Percentiles rank a stretch among this genome's conserved stretches.
These are phyloP conservation scores for Cathartes aura DNA, from an alignment of 2,113 vertebrate species.

Conservation along the genomic window DNA sequence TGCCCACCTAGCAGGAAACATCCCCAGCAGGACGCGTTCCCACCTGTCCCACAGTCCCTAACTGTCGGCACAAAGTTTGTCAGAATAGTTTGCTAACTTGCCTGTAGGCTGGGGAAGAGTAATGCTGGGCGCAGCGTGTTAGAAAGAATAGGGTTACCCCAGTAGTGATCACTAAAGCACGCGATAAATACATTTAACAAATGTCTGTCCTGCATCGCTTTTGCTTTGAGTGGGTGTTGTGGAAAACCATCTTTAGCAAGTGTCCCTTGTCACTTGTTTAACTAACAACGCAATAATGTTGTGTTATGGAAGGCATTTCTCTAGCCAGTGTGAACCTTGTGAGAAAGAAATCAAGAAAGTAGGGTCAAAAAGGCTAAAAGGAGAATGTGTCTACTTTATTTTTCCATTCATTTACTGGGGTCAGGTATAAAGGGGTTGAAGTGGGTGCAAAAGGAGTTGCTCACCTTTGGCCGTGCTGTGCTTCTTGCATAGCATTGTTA, in stretches of 20 bases:
- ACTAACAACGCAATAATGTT: neutral
- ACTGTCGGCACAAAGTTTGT: neutral
- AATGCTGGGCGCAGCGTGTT: fast-evolving
- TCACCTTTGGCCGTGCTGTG: neutral
- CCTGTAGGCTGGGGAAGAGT: neutral
- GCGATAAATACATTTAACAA: neutral
- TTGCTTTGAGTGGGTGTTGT: neutral
- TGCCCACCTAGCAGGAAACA: neutral
- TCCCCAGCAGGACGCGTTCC: neutral
- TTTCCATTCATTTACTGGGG: neutral
- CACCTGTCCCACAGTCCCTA: neutral
- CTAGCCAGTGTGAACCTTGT: neutral
- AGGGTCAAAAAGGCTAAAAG: neutral
- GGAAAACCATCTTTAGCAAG: neutral
- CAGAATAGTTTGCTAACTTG: neutral
- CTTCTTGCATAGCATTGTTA: neutral
- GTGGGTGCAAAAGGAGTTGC: neutral
- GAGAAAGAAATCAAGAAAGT: neutral
- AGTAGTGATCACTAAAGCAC: neutral
- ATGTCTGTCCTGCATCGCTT: neutral
- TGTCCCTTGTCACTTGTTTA: neutral
- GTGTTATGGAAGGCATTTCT: neutral
- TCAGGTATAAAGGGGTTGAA: neutral
- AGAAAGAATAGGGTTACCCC: neutral
- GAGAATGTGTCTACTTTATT: neutral